Percentiles rank a stretch among this genome's conserved stretches.
Conservation (phyloP, 2,888 invertebrate species). For the Eristalis pertinax region DNA sequence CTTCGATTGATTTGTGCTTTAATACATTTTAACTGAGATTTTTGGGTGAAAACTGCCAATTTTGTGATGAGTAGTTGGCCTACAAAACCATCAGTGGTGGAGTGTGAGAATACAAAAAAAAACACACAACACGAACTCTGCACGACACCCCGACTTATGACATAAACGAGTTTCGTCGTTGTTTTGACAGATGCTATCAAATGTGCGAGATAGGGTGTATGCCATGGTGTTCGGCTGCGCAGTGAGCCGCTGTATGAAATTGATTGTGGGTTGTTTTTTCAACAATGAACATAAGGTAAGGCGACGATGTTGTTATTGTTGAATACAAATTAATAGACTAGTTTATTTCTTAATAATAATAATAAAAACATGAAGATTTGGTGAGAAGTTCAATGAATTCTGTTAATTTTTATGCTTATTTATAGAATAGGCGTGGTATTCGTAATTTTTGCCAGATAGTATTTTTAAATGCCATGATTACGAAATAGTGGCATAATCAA, state of each 20-base stretch:
- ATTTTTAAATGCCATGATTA: no score
- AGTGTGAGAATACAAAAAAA: constrained; percentile 11
- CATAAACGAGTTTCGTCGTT: constrained; percentile 29
- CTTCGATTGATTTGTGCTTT: constrained; percentile 14
- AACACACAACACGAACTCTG: constrained; percentile 32
- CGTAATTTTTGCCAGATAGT: no score
- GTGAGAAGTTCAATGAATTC: no score
- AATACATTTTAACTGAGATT: constrained; percentile 49
- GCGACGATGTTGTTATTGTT: background rate
- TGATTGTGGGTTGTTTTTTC: background rate
- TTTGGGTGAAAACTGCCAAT: constrained; percentile 32
- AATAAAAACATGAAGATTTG: no score
- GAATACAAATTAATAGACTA: background rate
- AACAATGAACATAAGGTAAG: background rate
- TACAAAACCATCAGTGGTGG: constrained; percentile 32
- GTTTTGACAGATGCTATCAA: constrained; percentile 45
- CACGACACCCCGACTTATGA: constrained; percentile 46
- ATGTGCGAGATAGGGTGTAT: constrained; percentile 12
- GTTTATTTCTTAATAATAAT: no score
- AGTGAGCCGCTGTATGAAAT: constrained; percentile 39
- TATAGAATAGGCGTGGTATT: no score
- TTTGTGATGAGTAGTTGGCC: constrained; percentile 22
- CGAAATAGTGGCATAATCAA: no score
- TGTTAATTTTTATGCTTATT: no score
- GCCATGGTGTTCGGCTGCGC: background rate